Percentiles rank a stretch among this genome's conserved stretches.
These are phyloP conservation scores for Scaptomyza flava DNA, from an alignment of 2,888 invertebrate genomes.

Conservation along the genomic window DNA sequence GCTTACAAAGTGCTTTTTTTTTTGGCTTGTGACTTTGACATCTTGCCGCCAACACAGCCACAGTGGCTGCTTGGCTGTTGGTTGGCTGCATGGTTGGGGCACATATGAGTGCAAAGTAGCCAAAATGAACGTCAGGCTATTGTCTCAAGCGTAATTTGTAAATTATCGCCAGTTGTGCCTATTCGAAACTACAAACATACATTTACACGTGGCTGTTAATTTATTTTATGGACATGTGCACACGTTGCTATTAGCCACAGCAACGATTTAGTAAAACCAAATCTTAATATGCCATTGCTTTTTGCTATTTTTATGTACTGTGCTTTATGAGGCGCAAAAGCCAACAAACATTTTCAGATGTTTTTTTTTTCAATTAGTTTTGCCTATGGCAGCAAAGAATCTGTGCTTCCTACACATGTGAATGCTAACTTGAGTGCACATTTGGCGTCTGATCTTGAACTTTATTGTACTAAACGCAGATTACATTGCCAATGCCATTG, in stretches of 20 bases:
- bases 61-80: neutral
- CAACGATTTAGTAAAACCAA: conserved; percentile 18
- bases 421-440: conserved; percentile 31
- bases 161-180: conserved; percentile 40
- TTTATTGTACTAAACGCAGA: conserved; percentile 6
- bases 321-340: conserved; percentile 43
- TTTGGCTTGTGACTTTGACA: conserved; percentile 15
- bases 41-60: too few species aligned
- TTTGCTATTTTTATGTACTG: conserved; percentile 1
- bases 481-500: conserved; percentile 44
- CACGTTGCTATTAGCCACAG: conserved; percentile 22
- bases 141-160: conserved; percentile 41
- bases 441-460: conserved; percentile 42
- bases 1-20: conserved; percentile 41
- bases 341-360: conserved; percentile 35
- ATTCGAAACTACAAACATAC: conserved; percentile 45
- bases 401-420: conserved; percentile 37
- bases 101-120: conserved; percentile 24
- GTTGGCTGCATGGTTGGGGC: conserved; percentile 6
- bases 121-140: conserved; percentile 42
- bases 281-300: conserved; percentile 23
- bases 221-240: conserved; percentile 60
- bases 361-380: conserved; percentile 22
- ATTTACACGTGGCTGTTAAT: conserved; percentile 70
- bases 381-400: conserved; percentile 53